Evolutionary conservation across 2,888 invertebrate genomes (phyloP), one percentile per base, ranked within the genome.

Genomic region (Heliconius charithonia): DNA sequence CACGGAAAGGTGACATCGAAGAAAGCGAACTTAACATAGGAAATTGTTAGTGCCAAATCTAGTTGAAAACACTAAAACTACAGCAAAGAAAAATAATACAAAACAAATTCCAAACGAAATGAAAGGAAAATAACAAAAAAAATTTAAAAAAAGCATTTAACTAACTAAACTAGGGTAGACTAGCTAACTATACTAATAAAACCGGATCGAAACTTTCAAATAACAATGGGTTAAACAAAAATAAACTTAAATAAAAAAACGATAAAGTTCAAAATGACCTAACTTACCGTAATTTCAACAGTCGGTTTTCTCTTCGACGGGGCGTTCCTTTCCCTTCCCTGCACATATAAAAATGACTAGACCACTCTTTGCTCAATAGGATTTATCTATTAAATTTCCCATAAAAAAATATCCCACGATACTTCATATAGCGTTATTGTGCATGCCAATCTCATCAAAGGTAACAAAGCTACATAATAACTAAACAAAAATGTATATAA

Each of bases 301-400:
- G 83, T 83, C 83, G 83, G 9, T 81, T 83, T 82, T 84, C 87
- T 78, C 81, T 83, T 78, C 87, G 85, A 83, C 86, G 85, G 22
- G 87, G 87, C 85, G 84, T 85, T 87, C 86, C 90, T 89, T 90
- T 92, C 95, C 95, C 90, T 89, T 90, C 92, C 95, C 95, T 95
- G 95, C 95, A 94, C 95, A 95, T 92, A 94, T 95, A 95, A 95
- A 92, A 41, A 90, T 93, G 93, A 93, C 94, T 90, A 92, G 92
- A 95, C 95, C 95, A 95, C 95, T 94, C 95, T 93, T 83, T 90
- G 84, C 89, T 90, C 86, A 87, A 87, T 87, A 84, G 84, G 84
- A 86, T 86, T 32, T 79, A 72, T 66, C 16, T 45, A 69, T 69
- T 69, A 41, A 69, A 25, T 70, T 86, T 84, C 85, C 84, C 83